Conservation (phyloP, 1,140 invertebrate species). For the Coenobita brevimanus region DNA sequence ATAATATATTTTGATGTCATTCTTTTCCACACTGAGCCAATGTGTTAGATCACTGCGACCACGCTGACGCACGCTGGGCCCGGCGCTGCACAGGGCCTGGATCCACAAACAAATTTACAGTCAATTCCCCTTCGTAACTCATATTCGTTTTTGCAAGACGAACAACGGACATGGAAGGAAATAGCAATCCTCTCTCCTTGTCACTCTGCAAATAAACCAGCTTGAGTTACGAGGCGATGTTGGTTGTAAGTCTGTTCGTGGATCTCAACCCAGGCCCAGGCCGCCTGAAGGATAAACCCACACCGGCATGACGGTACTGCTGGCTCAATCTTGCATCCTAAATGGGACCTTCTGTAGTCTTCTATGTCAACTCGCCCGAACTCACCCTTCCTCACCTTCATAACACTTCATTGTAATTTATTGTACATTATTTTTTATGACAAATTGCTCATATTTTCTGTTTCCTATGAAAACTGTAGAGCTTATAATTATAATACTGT, state of each 20-base stretch:
- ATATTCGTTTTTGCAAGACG: too few relatives aligned
- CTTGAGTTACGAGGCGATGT: too few relatives aligned
- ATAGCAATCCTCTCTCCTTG: too few relatives aligned
- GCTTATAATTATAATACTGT: conserved; percentile 30
- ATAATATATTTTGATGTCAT: conserved; percentile 61
- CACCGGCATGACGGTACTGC: conserved; percentile 14
- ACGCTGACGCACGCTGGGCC: conserved; percentile 39
- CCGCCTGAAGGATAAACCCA: background rate
- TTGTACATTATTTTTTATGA: conserved; percentile 38
- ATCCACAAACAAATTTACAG: too few relatives aligned
- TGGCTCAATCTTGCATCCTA: conserved; percentile 25
- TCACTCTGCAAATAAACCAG: too few relatives aligned
- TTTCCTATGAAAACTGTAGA: conserved; percentile 53
- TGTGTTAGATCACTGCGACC: conserved; percentile 47
- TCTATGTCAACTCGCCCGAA: conserved; percentile 13
- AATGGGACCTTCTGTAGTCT: conserved; percentile 22
- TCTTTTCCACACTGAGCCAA: conserved; percentile 36
- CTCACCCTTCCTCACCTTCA: conserved; percentile 11
- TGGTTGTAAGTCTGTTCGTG: too few relatives aligned
- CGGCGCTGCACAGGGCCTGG: too few relatives aligned
- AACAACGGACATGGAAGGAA: too few relatives aligned
- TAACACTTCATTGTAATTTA: conserved; percentile 16
- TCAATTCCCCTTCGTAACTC: too few relatives aligned
- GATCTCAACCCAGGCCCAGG: background rate
- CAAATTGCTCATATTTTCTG: conserved; percentile 43